A percentile compares a stretch with the other conserved stretches of the same genome.
Evolutionary conservation across 2,113 vertebrate genomes (phyloP).

Genomic region (Cervus canadensis): DNA sequence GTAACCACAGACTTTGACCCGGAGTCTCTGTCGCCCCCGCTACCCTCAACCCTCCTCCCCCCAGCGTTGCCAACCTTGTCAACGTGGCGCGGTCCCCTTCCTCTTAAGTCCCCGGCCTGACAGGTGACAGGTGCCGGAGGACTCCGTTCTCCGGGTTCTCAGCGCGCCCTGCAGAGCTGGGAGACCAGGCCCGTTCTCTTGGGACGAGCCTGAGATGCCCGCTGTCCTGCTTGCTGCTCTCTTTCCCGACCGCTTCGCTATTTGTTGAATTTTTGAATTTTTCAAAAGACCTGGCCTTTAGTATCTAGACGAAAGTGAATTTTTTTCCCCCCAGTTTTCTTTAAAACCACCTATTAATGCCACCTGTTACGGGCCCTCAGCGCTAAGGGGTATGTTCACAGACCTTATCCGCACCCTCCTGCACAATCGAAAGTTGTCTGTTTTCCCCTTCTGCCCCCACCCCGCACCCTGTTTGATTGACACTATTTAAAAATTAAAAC

Average conservation of each 20-base stretch:
- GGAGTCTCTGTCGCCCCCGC: accelerated
- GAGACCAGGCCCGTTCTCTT: accelerated
- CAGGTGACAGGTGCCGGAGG: background rate
- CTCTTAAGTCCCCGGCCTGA: accelerated
- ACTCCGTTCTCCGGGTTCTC: accelerated
- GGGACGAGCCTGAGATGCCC: background rate
- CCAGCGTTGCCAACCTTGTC: accelerated
- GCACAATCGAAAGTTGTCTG: background rate
- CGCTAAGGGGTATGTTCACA: background rate
- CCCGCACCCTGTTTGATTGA: too few species aligned
- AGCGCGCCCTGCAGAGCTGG: background rate
- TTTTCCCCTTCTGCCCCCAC: background rate
- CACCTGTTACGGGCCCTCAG: background rate
- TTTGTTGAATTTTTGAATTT: background rate
- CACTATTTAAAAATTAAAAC: background rate
- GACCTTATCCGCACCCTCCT: accelerated
- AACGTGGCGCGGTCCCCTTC: background rate
- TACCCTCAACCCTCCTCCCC: accelerated
- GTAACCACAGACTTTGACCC: accelerated
- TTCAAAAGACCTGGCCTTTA: background rate
- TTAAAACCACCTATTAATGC: background rate
- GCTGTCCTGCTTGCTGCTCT: too few species aligned
- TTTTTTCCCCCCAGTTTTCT: background rate
- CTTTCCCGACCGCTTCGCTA: background rate
- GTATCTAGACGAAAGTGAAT: background rate